Base-by-base conservation (phyloP, 2,797 vertebrate genomes). In the Capromys pilorides region DNA sequence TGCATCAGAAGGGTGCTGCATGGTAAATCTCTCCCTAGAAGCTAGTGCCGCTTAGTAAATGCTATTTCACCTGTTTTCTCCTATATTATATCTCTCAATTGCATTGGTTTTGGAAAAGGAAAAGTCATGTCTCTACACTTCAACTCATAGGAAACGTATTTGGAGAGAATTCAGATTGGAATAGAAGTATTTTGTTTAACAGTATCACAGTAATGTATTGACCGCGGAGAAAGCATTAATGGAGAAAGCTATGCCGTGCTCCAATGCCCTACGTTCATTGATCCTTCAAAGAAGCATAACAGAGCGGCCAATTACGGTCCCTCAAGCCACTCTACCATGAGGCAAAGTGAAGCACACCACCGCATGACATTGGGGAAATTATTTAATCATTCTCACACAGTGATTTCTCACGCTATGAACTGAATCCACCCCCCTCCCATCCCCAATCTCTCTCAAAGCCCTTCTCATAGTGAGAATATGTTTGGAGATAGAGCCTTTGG, bases 21-120 rank as follows among this genome's bases (percentile, higher is more conserved):
- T 71, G 75, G 78, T 82, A 95, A 78, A 64, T 88, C 71, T 91
- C 66, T 73, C 75, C 73, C 93, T 86, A 67, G 80, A 93, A 95
- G 57, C 71, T 54, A 83, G 62, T 64, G 84, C 59, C 28, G 83
- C 14, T 91, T 62, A 90, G 26, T 89, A 80, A 95, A 93, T 85
- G 79, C 49, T 77, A 45, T 59, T 93, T 84, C 93, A 69, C 26
- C 33, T 85, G 28, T 96, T 96, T 93, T 91, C 41, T 69, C 21
- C 31, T 18, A 49, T 67, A 77, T 94, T 84, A 66, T 45, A 85
- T 89, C 66, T 93, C 22, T 93, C 87, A 61, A 24, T 39, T 83
- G 5, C 31, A 66, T n/a, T 92, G 39, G 24, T 83, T 93, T 95
- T 86, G 33, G 59, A 94, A 84, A 89, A 83, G 45, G n/a, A 93